Percentiles rank a stretch among this genome's conserved stretches.
These are phyloP conservation scores for Pontoporia blainvillei DNA, from an alignment of 2,113 vertebrate genomes.

Conservation along the genomic window DNA sequence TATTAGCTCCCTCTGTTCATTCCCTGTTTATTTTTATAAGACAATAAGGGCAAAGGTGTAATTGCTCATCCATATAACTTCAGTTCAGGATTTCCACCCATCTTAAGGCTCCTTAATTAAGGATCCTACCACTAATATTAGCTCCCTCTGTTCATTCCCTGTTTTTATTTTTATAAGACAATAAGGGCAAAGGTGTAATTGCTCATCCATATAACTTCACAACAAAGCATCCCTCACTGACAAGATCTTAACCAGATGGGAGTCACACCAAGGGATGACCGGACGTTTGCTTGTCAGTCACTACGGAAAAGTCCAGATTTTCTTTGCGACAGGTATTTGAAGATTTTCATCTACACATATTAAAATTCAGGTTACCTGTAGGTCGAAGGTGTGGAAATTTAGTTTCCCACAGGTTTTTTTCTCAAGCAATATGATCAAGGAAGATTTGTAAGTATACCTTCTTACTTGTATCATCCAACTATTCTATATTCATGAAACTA, in stretches of 20 bases:
- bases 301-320: not conserved
- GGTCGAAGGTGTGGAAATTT: not conserved
- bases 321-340: not conserved
- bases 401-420: not conserved
- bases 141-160: too few relatives aligned
- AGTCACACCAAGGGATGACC: not conserved
- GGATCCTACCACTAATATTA: fast-evolving
- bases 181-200: not conserved
- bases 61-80: too few relatives aligned
- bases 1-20: too few relatives aligned
- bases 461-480: too few relatives aligned
- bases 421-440: not conserved
- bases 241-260: not conserved
- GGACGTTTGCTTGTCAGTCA: too few relatives aligned
- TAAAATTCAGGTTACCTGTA: not conserved
- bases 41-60: not conserved
- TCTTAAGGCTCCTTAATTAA: too few relatives aligned
- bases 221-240: too few relatives aligned
- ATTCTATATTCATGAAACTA: not conserved
- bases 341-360: not conserved
- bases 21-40: not conserved
- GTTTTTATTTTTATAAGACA: not conserved
- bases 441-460: not conserved
- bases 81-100: too few relatives aligned
- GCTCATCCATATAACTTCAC: too few relatives aligned